Evolutionary conservation across 2,113 vertebrate genomes (phyloP).

Genomic region (Actenoides lindsayi): DNA sequence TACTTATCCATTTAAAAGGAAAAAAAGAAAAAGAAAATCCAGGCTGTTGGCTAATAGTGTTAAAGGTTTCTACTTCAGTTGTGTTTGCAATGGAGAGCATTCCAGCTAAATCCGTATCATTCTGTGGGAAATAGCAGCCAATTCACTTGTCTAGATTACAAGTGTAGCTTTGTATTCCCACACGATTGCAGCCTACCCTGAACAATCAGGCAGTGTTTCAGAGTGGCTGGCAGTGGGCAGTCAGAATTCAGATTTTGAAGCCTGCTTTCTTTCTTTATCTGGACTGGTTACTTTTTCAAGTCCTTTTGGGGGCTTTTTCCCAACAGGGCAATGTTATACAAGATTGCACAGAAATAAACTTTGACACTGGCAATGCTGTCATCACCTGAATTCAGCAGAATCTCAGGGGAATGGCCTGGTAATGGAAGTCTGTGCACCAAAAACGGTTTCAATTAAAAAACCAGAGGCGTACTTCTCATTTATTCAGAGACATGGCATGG

Average conservation of each 20-base stretch:
- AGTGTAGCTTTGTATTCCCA: constrained; percentile 47
- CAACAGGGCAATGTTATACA: background rate
- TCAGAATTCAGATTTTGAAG: constrained; percentile 58
- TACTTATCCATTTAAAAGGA: background rate
- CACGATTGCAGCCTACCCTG: constrained; percentile 17
- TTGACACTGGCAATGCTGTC: background rate
- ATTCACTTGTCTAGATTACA: constrained; percentile 42
- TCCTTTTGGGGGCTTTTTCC: background rate
- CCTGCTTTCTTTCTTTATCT: constrained; percentile 11
- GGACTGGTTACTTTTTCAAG: constrained; percentile 9
- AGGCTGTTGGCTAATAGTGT: background rate
- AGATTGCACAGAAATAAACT: constrained; percentile 3
- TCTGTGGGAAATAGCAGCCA: constrained; percentile 27
- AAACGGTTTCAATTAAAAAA: background rate
- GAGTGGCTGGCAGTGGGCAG: constrained; percentile 21
- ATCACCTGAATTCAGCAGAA: constrained; percentile 33
- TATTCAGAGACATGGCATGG: background rate
- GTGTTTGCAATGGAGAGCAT: background rate
- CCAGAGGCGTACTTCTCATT: background rate
- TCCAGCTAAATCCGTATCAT: background rate
- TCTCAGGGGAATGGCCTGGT: background rate
- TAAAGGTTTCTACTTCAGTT: background rate
- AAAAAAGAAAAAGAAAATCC: background rate
- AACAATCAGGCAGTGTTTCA: constrained; percentile 62
- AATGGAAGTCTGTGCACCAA: background rate